Conservation (phyloP, 2,888 invertebrate species). For the Meteorus colon region DNA sequence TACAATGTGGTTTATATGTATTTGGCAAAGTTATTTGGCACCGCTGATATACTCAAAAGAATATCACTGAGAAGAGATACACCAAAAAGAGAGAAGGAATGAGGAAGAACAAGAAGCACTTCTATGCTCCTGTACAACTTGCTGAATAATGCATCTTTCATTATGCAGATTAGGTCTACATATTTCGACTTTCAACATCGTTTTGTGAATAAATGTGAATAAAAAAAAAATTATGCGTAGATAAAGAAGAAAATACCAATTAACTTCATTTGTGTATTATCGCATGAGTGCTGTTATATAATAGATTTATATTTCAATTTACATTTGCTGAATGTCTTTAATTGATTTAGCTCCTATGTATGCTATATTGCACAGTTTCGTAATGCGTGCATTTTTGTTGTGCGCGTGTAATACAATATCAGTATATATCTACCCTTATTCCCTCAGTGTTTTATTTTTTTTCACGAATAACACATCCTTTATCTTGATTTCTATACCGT, state of each 20-base stretch:
- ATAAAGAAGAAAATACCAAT: conserved; percentile 34
- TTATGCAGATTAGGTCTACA: conserved; percentile 30
- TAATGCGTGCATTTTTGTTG: conserved; percentile 24
- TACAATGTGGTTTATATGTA: background rate
- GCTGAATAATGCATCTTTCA: conserved; percentile 36
- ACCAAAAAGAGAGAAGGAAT: too few relatives aligned
- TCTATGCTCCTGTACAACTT: background rate
- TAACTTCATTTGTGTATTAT: conserved; percentile 28
- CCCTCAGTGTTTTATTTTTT: background rate
- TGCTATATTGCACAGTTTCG: conserved; percentile 10
- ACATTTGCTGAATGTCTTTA: conserved; percentile 46
- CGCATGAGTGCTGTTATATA: conserved; percentile 46
- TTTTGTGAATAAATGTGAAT: background rate
- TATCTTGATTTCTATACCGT: background rate
- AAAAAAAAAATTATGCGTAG: background rate
- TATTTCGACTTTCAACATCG: conserved; percentile 15
- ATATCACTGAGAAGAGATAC: background rate
- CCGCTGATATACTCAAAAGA: background rate
- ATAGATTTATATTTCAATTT: conserved; percentile 52
- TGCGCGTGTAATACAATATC: background rate
- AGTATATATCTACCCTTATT: conserved; percentile 1
- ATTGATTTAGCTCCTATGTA: conserved; percentile 48
- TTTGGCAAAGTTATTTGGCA: background rate
- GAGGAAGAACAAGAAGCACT: background rate
- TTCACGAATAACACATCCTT: background rate